Percentiles rank a stretch among this genome's conserved stretches.
These are phyloP conservation scores for Sphaerodactylus townsendi DNA, from an alignment of 2,113 vertebrate genomes.

Conservation along the genomic window DNA sequence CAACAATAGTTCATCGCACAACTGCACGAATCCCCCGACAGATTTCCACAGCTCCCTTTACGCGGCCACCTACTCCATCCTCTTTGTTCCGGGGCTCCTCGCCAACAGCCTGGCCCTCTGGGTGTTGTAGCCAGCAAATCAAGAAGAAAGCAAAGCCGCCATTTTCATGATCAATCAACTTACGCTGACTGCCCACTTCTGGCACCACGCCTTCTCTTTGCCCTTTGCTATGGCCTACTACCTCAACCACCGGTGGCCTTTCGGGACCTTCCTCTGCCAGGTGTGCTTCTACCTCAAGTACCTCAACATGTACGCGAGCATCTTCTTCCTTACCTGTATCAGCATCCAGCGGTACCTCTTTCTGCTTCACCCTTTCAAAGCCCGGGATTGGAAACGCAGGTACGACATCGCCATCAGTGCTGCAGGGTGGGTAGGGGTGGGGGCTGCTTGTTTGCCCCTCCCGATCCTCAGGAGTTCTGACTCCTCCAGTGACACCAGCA, in stretches of 20 bases:
- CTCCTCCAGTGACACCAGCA: slow-evolving; percentile 45
- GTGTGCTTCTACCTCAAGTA: slow-evolving; percentile 91
- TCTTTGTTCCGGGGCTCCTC: slow-evolving; percentile 86
- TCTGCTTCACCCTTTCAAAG: slow-evolving; percentile 80
- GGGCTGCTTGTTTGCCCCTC: slow-evolving; percentile 80
- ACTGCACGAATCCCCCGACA: slow-evolving; percentile 58
- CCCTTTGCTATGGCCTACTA: slow-evolving; percentile 87
- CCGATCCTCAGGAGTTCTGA: slow-evolving; percentile 76
- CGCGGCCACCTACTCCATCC: slow-evolving; percentile 80
- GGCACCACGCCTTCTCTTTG: slow-evolving; percentile 83
- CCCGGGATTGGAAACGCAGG: slow-evolving; percentile 82
- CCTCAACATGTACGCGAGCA: slow-evolving; percentile 91
- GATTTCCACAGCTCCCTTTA: slow-evolving; percentile 77
- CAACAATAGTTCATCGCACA: slow-evolving; percentile 47
- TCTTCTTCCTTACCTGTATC: slow-evolving; percentile 87
- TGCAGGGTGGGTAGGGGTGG: slow-evolving; percentile 78
- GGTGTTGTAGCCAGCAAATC: slow-evolving; percentile 82
- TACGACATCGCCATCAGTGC: slow-evolving; percentile 80
- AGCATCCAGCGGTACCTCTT: slow-evolving; percentile 87
- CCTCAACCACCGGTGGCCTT: slow-evolving; percentile 80
- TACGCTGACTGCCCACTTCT: slow-evolving; percentile 86
- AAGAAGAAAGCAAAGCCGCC: slow-evolving; percentile 84
- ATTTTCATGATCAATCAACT: slow-evolving; percentile 93
- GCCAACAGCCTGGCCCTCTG: slow-evolving; percentile 85
- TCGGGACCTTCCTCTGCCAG: slow-evolving; percentile 78